These are phyloP conservation scores for Sciurus carolinensis DNA, from an alignment of 2,797 vertebrate species.

Conservation along the genomic window DNA sequence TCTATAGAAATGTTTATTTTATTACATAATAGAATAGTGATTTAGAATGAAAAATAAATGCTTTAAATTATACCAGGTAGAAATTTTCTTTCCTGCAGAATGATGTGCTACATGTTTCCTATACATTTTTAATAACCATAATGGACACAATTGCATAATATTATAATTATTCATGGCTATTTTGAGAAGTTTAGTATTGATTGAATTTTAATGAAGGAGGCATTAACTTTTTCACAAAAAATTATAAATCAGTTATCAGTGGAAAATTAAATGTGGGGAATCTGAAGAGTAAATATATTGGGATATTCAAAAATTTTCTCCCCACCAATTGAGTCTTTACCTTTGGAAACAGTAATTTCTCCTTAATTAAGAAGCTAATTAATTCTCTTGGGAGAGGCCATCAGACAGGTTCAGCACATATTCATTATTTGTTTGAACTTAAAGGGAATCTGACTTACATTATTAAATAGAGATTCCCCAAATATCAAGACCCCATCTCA, in stretches of 20 bases:
- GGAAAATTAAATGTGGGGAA: not conserved
- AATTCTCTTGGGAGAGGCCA: not conserved
- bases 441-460: not conserved
- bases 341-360: not conserved
- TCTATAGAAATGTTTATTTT: not conserved
- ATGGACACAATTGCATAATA: not conserved
- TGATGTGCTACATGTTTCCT: not conserved
- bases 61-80: not conserved
- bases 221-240: not conserved
- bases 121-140: not conserved
- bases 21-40: not conserved
- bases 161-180: not conserved
- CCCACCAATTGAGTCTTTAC: not conserved
- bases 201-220: not conserved
- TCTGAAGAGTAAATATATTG: not conserved
- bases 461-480: not conserved
- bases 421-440: slow-evolving; percentile 3
- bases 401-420: not conserved
- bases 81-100: not conserved
- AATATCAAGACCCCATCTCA: not conserved
- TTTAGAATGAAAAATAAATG: not conserved
- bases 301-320: not conserved
- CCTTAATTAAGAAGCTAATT: not conserved
- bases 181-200: not conserved
- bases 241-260: not conserved